These are phyloP conservation scores for Spodoptera picta DNA, from an alignment of 2,888 invertebrate species.

Conservation along the genomic window DNA sequence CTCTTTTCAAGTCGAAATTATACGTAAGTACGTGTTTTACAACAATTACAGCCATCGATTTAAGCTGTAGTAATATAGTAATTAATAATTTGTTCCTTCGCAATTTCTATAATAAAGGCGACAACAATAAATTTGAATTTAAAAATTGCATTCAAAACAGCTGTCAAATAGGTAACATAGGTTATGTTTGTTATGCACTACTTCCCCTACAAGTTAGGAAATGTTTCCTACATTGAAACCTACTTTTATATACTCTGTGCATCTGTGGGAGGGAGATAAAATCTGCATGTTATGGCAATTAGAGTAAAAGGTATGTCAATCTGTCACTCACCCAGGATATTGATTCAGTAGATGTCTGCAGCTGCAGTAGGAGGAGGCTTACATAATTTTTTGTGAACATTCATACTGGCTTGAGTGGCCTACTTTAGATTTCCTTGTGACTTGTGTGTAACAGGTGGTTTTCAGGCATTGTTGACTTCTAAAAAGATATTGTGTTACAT, in stretches of 20 bases:
- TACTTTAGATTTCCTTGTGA: no score
- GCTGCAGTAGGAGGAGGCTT: slow-evolving; percentile 8
- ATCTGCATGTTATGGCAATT: slow-evolving; percentile 37
- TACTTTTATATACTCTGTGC: slow-evolving; percentile 20
- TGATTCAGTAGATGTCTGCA: slow-evolving; percentile 20
- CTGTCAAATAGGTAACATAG: slow-evolving; percentile 15
- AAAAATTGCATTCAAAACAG: neutral
- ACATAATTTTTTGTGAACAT: neutral
- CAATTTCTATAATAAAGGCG: no score
- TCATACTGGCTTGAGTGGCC: neutral
- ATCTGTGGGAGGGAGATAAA: slow-evolving; percentile 16
- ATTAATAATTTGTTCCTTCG: no score
- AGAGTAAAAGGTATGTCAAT: slow-evolving; percentile 26
- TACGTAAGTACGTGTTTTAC: no score
- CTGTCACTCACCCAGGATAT: slow-evolving; percentile 14
- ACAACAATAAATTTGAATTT: no score
- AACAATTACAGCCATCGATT: no score
- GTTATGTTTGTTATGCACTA: neutral
- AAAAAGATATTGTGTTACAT: neutral
- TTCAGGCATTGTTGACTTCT: neutral
- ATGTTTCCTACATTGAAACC: slow-evolving; percentile 4
- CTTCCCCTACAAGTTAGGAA: slow-evolving; percentile 24
- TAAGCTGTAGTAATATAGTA: neutral
- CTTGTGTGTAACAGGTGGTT: neutral
- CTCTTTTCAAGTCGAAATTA: neutral